These are phyloP conservation scores for Tenthredo livida DNA, from an alignment of 2,888 invertebrate species.

Conservation along the genomic window DNA sequence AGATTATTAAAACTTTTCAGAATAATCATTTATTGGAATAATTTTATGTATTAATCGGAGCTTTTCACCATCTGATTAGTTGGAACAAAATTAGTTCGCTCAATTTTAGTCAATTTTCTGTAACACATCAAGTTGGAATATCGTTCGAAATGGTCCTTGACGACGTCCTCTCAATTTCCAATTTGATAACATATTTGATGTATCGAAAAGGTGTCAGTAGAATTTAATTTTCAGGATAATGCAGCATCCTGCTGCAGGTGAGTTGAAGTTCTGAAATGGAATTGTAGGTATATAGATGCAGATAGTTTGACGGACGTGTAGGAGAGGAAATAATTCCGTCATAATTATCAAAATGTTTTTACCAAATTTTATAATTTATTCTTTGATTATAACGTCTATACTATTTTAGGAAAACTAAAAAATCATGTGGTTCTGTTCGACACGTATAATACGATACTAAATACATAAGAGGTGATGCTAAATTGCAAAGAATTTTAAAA, in stretches of 20 bases:
- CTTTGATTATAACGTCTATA: neutral
- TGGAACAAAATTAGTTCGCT: too few species aligned
- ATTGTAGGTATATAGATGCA: neutral
- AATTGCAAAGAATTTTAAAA: neutral
- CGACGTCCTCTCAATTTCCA: neutral
- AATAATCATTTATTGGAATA: neutral
- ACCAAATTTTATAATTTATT: neutral
- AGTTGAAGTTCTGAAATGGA: neutral
- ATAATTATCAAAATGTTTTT: neutral
- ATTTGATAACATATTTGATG: neutral
- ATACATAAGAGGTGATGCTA: neutral
- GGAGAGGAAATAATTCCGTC: neutral
- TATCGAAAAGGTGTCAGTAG: constrained; percentile 32
- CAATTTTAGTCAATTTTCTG: neutral
- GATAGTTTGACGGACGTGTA: neutral
- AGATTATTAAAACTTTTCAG: neutral
- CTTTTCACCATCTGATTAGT: neutral
- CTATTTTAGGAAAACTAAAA: neutral
- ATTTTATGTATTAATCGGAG: neutral
- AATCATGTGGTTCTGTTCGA: neutral
- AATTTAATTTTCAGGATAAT: constrained; percentile 26
- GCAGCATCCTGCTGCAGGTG: neutral
- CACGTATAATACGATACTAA: neutral
- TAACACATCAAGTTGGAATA: neutral
- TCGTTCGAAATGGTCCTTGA: constrained; percentile 5